A percentile compares a stretch with the other conserved stretches of the same genome.
Evolutionary conservation across 2,113 vertebrate species (phyloP).

Genomic region (Planiliza haematocheilus): DNA sequence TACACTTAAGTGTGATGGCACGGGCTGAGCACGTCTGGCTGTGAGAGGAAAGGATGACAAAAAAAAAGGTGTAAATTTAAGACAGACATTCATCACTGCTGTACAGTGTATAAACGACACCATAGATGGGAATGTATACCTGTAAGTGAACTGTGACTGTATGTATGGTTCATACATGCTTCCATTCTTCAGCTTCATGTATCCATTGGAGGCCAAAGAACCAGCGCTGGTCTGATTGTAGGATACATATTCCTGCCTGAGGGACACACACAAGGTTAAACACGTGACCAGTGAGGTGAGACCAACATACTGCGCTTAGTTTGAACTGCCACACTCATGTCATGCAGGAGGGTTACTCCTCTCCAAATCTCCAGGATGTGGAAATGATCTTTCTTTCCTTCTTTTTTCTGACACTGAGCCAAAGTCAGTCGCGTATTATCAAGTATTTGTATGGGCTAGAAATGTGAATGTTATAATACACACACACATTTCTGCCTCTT

Average conservation of each 20-base stretch:
- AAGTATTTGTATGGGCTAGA: too few relatives aligned
- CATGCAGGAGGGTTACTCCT: too few relatives aligned
- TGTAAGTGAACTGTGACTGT: slow-evolving; percentile 55
- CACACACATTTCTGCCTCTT: too few relatives aligned
- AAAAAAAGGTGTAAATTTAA: not conserved
- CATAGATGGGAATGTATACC: slow-evolving; percentile 39
- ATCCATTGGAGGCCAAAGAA: slow-evolving; percentile 46
- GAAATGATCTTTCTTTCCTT: too few relatives aligned
- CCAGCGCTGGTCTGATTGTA: slow-evolving; percentile 30
- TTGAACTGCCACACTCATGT: too few relatives aligned
- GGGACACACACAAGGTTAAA: slow-evolving; percentile 17
- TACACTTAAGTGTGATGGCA: slow-evolving; percentile 68
- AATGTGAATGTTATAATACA: too few relatives aligned
- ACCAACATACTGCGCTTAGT: not conserved
- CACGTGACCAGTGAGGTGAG: not conserved
- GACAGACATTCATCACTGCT: not conserved
- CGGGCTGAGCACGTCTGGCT: slow-evolving; percentile 59
- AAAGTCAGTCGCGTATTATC: too few relatives aligned
- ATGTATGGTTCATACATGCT: not conserved
- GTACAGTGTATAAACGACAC: not conserved
- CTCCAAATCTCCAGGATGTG: too few relatives aligned
- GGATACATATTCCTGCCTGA: slow-evolving; percentile 61
- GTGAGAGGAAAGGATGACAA: slow-evolving; percentile 15
- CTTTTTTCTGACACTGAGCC: too few relatives aligned
- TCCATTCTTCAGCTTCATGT: slow-evolving; percentile 60